These are phyloP conservation scores for Anoplolepis gracilipes DNA, from an alignment of 1,140 invertebrate genomes.

Conservation along the genomic window DNA sequence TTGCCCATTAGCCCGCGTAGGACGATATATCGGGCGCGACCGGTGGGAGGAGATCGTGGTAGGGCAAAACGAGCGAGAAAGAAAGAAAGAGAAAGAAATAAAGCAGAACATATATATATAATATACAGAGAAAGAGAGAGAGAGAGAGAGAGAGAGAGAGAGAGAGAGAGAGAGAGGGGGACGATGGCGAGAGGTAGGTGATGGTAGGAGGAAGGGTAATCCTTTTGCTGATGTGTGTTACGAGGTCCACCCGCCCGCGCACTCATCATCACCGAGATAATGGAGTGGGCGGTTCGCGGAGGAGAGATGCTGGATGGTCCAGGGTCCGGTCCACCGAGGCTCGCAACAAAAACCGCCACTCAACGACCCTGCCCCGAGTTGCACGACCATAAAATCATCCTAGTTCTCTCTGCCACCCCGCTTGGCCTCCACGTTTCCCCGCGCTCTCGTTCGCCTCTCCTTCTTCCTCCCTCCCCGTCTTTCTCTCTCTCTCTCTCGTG, in stretches of 20 bases:
- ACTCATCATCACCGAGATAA: conserved; percentile 85
- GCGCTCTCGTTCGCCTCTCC: not conserved
- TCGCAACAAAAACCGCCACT: conserved; percentile 82
- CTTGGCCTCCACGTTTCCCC: not conserved
- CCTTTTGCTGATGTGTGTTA: conserved; percentile 82
- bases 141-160: not conserved
- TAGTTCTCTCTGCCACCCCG: conserved; percentile 77
- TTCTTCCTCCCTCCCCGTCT: conserved; percentile 13
- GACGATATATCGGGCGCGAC: conserved; percentile 62
- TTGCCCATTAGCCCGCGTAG: conserved; percentile 81
- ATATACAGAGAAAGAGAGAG: not conserved
- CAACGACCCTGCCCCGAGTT: conserved; percentile 78
- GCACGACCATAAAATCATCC: conserved; percentile 83
- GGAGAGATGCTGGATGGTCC: conserved; percentile 79
- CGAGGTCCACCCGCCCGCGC: conserved; percentile 83
- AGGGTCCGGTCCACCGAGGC: conserved; percentile 75
- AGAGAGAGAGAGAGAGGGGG: conserved; percentile 2
- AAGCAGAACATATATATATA: too few species aligned
- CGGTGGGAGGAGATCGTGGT: conserved; percentile 63
- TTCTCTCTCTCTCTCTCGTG: not conserved
- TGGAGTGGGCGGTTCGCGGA: conserved; percentile 84
- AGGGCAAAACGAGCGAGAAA: conserved; percentile 55
- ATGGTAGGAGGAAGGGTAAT: conserved; percentile 78
- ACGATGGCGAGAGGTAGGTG: conserved; percentile 57
- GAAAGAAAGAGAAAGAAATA: conserved; percentile 20